Percentiles rank a stretch among this genome's conserved stretches.
phyloP scores from a whole-genome alignment of 2,888 invertebrate species.

The Lycophotia porphyrea region DNA sequence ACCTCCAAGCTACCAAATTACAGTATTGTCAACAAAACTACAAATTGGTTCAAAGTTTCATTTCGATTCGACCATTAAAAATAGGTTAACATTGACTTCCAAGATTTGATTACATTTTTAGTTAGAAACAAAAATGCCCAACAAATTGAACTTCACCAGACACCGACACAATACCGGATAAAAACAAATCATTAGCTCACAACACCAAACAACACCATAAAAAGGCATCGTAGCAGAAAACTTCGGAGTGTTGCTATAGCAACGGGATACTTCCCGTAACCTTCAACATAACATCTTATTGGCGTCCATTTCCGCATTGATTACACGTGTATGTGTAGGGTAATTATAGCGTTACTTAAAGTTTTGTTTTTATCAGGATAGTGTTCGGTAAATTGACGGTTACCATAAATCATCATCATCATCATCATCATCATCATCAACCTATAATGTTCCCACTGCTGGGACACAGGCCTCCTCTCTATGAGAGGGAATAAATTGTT shows the following conservation, averaged over 20 bases:
- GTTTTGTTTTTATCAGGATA: not conserved
- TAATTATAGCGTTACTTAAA: not conserved
- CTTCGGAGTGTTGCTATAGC: conserved; percentile 11
- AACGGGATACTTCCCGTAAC: conserved; percentile 8
- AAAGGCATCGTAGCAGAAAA: conserved; percentile 11
- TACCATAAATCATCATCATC: no score
- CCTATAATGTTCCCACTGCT: no score
- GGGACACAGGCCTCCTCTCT: no score
- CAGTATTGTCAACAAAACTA: no score
- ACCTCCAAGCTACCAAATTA: no score
- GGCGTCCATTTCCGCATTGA: not conserved
- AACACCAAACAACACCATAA: conserved; percentile 13
- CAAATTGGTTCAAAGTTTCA: no score
- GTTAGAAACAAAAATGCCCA: not conserved
- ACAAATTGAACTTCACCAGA: not conserved
- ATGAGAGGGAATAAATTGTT: no score
- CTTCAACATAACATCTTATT: not conserved
- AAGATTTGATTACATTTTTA: not conserved
- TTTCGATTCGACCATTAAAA: no score
- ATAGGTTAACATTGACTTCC: no score
- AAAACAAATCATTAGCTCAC: not conserved
- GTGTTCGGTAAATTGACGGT: not conserved
- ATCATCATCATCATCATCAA: no score
- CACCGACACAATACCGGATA: not conserved
- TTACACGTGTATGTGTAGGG: conserved; percentile 7